Evolutionary conservation across 2,113 vertebrate species (phyloP), one percentile per base, ranked within the genome.

Genomic region (Apeltes quadracus): DNA sequence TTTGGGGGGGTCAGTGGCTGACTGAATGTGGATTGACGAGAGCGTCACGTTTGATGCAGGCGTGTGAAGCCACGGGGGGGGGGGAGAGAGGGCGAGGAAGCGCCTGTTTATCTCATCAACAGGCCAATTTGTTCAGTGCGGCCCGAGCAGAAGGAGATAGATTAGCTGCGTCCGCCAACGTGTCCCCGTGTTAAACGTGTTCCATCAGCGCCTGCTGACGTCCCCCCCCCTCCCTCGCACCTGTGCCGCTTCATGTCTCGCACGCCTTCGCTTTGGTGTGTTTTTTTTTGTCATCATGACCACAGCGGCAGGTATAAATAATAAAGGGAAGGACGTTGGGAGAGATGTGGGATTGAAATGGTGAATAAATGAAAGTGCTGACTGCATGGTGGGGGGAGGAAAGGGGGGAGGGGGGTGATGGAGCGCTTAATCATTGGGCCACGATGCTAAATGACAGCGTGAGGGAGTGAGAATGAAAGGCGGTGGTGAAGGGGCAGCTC

Each of bases 21-120:
- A 48, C 75, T 75, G 73, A 82, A 87, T 86, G 71, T 72, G 80
- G 79, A 91, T 88, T 88, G 89, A 89, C 63, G 36, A 82, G 82
- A 65, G 67, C 87, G 90, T 87, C 87, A 84, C 85, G 39, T 82
- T 78, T 81, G 79, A 90, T 89, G 75, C 80, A 70, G 76, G 72
- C 32, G 9, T 57, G 65, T 70, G 76, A 71, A 79, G 75, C 81
- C 71, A 81, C 62, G n/a, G 3, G 61, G 38, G 63, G 67, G 36
- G 77, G 41, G 39, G 66, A 53, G 74, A 43, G 67, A 58, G 29
- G 23, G 57, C 7, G 55, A 39, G 53, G 44, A 56, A 69, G 76
- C 68, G 57, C 76, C 63, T 89, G 78, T 86, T 89, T 81, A 86
- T 90, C 71, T 85, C 87, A 82, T 88, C 87, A 84, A 27, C 74